phyloP scores from a whole-genome alignment of 2,888 invertebrate genomes.

The Aspidapion aeneum region DNA sequence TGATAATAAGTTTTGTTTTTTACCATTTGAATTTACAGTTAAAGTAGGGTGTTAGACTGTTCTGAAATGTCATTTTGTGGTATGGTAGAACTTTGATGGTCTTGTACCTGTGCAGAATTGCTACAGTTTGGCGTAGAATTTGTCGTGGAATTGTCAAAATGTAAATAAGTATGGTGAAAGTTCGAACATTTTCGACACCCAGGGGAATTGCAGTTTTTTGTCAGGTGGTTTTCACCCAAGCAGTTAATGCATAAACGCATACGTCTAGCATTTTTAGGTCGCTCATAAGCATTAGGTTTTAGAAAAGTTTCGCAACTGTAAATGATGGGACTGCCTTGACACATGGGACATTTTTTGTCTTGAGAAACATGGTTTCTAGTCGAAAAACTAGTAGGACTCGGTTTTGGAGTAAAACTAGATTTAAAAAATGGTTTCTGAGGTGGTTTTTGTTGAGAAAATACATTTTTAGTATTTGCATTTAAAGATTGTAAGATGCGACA shows the following conservation, averaged over 20 bases:
- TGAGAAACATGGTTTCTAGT: background rate
- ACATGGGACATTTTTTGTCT: conserved; percentile 5
- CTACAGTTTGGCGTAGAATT: background rate
- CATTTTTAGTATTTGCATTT: background rate
- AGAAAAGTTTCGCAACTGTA: background rate
- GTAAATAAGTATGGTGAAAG: background rate
- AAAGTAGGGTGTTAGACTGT: background rate
- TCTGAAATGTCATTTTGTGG: background rate
- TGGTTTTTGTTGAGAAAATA: background rate
- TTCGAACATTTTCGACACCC: background rate
- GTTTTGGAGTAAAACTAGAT: background rate
- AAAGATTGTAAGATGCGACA: background rate
- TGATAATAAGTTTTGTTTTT: background rate
- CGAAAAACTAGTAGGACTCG: background rate
- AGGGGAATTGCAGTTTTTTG: conserved; percentile 1
- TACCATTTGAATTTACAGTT: background rate
- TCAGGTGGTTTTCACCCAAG: background rate
- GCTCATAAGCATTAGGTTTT: background rate
- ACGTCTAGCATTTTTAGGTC: background rate
- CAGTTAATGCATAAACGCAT: background rate
- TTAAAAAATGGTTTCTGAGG: conserved; percentile 3
- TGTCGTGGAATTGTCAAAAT: background rate
- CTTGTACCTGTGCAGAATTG: background rate
- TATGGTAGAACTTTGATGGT: background rate
- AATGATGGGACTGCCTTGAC: background rate